Evolutionary conservation across 2,888 invertebrate species (phyloP).

Genomic region (Plagiodera versicolora): DNA sequence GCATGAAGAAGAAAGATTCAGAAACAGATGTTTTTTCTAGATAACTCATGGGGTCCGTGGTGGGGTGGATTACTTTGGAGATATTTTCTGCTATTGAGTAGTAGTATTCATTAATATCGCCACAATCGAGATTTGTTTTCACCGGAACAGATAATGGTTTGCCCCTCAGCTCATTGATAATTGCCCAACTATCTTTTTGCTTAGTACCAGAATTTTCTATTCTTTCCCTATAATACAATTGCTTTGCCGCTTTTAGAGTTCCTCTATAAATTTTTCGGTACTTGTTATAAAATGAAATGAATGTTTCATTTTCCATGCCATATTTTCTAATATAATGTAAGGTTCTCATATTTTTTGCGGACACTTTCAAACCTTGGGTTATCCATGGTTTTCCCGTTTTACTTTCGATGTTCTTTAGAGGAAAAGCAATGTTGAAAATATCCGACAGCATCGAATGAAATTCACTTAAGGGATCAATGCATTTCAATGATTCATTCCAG

Average conservation of each 20-base stretch:
- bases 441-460: neutral
- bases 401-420: neutral
- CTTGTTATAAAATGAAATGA: constrained; percentile 4
- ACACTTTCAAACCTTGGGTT: constrained; percentile 8
- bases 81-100: neutral
- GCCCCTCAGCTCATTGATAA: constrained; percentile 11
- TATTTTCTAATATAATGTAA: constrained; percentile 5
- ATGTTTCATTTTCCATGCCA: neutral
- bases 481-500: neutral
- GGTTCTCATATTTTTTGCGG: constrained; percentile 8
- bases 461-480: neutral
- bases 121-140: neutral
- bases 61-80: neutral
- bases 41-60: neutral
- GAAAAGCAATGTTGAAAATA: neutral
- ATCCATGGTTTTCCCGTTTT: neutral
- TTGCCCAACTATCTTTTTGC: constrained; percentile 11
- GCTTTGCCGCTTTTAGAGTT: constrained; percentile 1
- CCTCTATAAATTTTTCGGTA: constrained; percentile 7
- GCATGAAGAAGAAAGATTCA: constrained; percentile 5
- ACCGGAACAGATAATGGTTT: neutral
- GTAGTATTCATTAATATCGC: constrained; percentile 3
- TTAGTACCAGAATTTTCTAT: constrained; percentile 2
- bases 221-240: constrained; percentile 2
- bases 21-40: neutral